Conservation (phyloP, 1,140 invertebrate species). For the Protaetia brevitarsis region DNA sequence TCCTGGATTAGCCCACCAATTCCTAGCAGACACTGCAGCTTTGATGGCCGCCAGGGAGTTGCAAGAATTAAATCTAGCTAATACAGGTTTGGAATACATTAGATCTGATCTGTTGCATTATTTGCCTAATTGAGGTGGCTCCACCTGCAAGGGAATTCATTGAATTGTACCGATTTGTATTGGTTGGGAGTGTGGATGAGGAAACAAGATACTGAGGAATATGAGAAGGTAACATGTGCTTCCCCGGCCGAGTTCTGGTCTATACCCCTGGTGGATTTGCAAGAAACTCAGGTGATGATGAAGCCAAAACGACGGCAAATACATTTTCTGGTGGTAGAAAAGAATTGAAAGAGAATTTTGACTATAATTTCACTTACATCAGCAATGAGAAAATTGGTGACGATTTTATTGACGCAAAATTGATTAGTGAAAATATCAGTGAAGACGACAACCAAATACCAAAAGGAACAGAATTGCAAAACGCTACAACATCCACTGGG, state of each 20-base stretch:
- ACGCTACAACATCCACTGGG: constrained; percentile 18
- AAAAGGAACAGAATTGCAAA: too few species aligned
- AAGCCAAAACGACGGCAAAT: background rate
- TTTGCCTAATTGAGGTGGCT: constrained; percentile 65
- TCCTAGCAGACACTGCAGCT: constrained; percentile 67
- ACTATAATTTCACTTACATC: constrained; percentile 9
- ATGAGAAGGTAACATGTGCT: constrained; percentile 47
- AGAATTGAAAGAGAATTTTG: constrained; percentile 6
- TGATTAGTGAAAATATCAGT: background rate
- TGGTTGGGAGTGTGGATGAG: constrained; percentile 66
- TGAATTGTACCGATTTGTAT: constrained; percentile 62
- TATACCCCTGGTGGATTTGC: constrained; percentile 50
- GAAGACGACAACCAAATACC: too few species aligned
- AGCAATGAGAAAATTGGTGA: background rate
- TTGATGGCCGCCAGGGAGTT: constrained; percentile 66
- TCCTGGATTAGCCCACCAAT: constrained; percentile 63
- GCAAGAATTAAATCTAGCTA: constrained; percentile 66
- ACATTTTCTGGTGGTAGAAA: too few species aligned
- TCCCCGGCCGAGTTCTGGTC: constrained; percentile 46
- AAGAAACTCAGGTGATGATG: constrained; percentile 23
- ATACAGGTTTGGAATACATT: constrained; percentile 60
- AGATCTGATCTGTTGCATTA: constrained; percentile 65
- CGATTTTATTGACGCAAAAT: background rate
- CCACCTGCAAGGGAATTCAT: constrained; percentile 58
- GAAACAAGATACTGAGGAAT: constrained; percentile 52